Percentiles rank a stretch among this genome's conserved stretches.
phyloP scores from a whole-genome alignment of 2,888 invertebrate species.

The Kryphioiulus occultus region DNA sequence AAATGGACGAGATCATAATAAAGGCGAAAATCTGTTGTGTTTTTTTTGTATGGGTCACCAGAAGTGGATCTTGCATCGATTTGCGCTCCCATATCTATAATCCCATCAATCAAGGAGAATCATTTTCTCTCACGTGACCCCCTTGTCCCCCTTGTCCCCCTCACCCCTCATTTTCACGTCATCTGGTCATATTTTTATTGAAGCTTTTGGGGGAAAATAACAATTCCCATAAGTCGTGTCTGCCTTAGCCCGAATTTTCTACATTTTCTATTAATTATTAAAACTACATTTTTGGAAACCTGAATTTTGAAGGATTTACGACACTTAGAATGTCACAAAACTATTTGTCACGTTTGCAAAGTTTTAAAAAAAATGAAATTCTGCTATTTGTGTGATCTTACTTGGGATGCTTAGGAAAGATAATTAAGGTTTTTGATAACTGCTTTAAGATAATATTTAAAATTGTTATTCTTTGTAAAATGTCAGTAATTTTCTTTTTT shows the following conservation, averaged over 20 bases:
- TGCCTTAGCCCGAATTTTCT: neutral
- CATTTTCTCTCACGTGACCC: neutral
- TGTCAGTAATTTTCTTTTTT: no score
- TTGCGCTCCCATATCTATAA: conserved; percentile 23
- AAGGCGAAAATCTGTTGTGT: conserved; percentile 7
- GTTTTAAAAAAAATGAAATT: no score
- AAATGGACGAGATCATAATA: neutral
- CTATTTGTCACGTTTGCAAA: no score
- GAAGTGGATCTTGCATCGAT: neutral
- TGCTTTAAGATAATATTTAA: no score
- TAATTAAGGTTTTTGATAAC: no score
- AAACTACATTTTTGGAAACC: no score
- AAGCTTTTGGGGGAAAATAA: neutral
- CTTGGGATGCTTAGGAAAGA: no score
- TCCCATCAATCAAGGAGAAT: conserved; percentile 15
- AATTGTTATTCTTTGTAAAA: no score
- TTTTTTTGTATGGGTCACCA: neutral
- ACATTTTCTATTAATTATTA: neutral
- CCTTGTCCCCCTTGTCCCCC: neutral
- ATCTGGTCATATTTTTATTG: neutral
- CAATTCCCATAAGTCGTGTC: neutral
- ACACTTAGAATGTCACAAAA: no score
- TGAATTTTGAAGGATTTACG: no score
- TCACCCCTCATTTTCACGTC: neutral
- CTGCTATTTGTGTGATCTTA: no score